Evolutionary conservation across 1,140 invertebrate genomes (phyloP), one percentile per base, ranked within the genome.

Genomic region (Gonioctena quinquepunctata): DNA sequence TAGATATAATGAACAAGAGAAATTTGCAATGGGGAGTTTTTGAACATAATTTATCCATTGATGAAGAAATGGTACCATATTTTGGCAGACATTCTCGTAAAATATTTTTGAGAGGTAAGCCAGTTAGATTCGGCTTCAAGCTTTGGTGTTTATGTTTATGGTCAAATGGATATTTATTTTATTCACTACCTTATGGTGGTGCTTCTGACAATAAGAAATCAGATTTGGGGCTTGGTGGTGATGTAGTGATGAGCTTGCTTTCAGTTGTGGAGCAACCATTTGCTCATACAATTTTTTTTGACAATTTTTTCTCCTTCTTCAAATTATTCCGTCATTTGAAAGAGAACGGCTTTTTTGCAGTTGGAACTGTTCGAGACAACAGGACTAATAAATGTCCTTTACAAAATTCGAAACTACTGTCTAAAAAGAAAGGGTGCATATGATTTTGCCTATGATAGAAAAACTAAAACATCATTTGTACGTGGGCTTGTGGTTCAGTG

Each of bases 101-200:
- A 78, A 84, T 85, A 75, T 83, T 82, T 74, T 84, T 86, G 60
- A 79, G 81, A 77, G 83, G 84, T 54, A 85, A 86, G 77, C 82
- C 84, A 59, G 83, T 86, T 69, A 76, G 80, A 66, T 85, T 83
- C 77, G 83, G 84, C 59, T 86, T 80, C 74, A 86, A 86, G 79
- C 52, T 79, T 66, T 85, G 84, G 82, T 72, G 70, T 49, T 61
- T 74, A 2, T 65, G 21, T 61, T n/a, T n/a, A n/a, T 74, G 57
- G n/a, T 59, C 48, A 7, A 26, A 74, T 59, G 69, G 69, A n/a
- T 72, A 72, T 64, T 56, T 69, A 63, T 72, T 56, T 54, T 18
- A 64, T 13, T 64, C 28, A 21, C 6, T 68, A 5, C 60, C 65
- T 21, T 74, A 74, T 68, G 61, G 21, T 27, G 69, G 62, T 22